Evolutionary conservation across 2,113 vertebrate genomes (phyloP).

Genomic region (Fregata magnificens): DNA sequence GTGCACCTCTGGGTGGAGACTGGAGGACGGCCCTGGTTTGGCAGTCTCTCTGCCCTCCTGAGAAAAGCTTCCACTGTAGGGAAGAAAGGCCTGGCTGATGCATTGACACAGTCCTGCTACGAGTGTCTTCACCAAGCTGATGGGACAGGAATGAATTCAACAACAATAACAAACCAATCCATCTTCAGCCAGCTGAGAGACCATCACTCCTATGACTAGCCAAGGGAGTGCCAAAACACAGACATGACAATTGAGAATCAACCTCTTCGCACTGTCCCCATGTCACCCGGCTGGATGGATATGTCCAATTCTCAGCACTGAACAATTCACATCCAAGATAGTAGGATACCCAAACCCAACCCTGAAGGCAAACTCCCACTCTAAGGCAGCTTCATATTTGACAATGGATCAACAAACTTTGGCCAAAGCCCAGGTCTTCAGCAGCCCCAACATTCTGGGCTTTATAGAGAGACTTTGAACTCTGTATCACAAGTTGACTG

Average conservation of each 20-base stretch:
- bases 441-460: background rate
- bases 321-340: background rate
- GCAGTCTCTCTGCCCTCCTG: background rate
- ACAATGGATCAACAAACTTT: background rate
- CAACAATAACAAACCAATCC: background rate
- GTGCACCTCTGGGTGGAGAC: background rate
- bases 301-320: background rate
- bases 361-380: background rate
- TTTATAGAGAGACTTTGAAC: background rate
- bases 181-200: background rate
- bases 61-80: background rate
- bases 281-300: background rate
- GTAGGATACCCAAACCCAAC: background rate
- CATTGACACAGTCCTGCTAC: background rate
- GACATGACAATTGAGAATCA: background rate
- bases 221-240: background rate
- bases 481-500: background rate
- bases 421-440: background rate
- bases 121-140: background rate
- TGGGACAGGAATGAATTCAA: background rate
- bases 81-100: background rate
- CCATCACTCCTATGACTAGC: background rate
- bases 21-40: background rate
- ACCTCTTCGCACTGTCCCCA: fast-evolving
- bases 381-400: background rate